Conservation (phyloP, 2,797 vertebrate species). For the Lycodopsis pacificus region DNA sequence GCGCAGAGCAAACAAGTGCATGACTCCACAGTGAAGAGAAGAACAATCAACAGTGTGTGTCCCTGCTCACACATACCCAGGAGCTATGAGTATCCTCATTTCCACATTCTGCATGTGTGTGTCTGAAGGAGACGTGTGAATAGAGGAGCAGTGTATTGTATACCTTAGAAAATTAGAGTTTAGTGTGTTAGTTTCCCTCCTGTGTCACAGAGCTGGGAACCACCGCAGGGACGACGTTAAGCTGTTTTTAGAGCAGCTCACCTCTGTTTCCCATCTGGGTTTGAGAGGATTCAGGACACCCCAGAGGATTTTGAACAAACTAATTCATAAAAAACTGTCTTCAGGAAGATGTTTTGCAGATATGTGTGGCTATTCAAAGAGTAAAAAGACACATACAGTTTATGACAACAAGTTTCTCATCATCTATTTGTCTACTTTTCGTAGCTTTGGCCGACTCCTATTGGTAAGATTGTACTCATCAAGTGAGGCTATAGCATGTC, state of each 20-base stretch:
- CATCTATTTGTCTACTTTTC: background rate
- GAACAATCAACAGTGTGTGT: constrained; percentile 69
- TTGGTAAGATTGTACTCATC: background rate
- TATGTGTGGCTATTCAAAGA: constrained; percentile 5
- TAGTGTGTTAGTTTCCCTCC: constrained; percentile 51
- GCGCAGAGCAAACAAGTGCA: constrained; percentile 64
- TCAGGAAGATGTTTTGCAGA: background rate
- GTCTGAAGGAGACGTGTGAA: constrained; percentile 29
- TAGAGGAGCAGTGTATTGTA: constrained; percentile 39
- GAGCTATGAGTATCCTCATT: constrained; percentile 44
- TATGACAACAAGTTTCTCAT: background rate
- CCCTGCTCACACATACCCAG: constrained; percentile 46
- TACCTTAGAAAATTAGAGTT: constrained; percentile 25
- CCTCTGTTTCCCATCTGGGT: constrained; percentile 32
- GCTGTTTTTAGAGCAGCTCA: constrained; percentile 56
- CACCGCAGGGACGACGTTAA: constrained; percentile 36
- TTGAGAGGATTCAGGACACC: background rate
- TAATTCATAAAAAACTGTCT: background rate
- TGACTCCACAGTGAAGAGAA: constrained; percentile 40
- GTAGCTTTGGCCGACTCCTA: background rate
- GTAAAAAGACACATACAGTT: background rate
- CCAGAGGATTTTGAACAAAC: constrained; percentile 11
- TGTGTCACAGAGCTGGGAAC: constrained; percentile 51
- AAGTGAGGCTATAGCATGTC: background rate
- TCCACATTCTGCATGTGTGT: constrained; percentile 35